A percentile compares a stretch with the other conserved stretches of the same genome.
Evolutionary conservation across 1,140 invertebrate genomes (phyloP).

Genomic region (Macrobrachium nipponense): DNA sequence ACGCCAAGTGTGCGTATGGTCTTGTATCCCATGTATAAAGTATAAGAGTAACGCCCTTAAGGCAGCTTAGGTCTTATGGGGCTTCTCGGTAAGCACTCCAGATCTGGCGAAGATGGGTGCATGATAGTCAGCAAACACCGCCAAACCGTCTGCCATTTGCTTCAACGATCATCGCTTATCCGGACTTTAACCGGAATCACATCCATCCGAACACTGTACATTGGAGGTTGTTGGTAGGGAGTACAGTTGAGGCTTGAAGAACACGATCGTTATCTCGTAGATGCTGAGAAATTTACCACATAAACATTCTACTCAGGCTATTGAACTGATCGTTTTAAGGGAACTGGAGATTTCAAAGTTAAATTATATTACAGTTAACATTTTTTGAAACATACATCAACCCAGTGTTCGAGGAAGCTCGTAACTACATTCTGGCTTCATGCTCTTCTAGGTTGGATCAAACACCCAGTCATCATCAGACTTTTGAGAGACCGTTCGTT

Average conservation of each 20-base stretch:
- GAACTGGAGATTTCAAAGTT: no score
- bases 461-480: no score
- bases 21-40: neutral
- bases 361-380: no score
- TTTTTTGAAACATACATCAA: no score
- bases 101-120: conserved; percentile 29
- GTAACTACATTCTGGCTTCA: no score
- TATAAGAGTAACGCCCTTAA: neutral
- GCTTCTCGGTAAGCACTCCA: neutral
- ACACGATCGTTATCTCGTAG: neutral
- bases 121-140: conserved; percentile 33
- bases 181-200: neutral
- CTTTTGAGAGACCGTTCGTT: no score
- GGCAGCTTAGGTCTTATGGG: neutral
- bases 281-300: no score
- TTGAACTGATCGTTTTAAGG: no score
- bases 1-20: conserved; percentile 3
- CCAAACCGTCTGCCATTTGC: conserved; percentile 27
- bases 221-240: neutral
- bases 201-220: neutral
- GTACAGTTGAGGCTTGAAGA: neutral
- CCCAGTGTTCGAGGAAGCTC: no score
- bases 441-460: no score
- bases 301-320: no score
- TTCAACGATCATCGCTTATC: conserved; percentile 16